These are phyloP conservation scores for Oreochromis tanganicae DNA, from an alignment of 2,113 vertebrate genomes.

Conservation along the genomic window DNA sequence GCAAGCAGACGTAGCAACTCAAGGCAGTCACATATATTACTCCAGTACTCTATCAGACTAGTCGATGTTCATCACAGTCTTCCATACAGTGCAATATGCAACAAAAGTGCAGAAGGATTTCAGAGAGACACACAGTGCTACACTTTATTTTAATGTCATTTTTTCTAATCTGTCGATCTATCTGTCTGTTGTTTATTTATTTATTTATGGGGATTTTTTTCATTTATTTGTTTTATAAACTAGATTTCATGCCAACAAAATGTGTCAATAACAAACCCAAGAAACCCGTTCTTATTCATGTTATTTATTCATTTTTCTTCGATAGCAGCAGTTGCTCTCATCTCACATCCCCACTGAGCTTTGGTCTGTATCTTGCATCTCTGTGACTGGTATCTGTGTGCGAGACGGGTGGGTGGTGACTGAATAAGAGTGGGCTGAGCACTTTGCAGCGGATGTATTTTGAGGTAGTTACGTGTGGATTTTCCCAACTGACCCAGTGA, in stretches of 20 bases:
- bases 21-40: constrained; percentile 37
- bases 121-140: constrained; percentile 32
- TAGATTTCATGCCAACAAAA: constrained; percentile 15
- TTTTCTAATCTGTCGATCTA: background rate
- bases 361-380: background rate
- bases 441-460: background rate
- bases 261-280: background rate
- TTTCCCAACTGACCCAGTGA: constrained; percentile 12
- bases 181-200: background rate
- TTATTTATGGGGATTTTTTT: background rate
- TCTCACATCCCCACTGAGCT: background rate
- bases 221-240: background rate
- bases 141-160: background rate
- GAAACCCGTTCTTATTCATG: background rate
- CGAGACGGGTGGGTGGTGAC: background rate
- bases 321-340: background rate
- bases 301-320: background rate
- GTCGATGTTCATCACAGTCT: constrained; percentile 65
- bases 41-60: constrained; percentile 44
- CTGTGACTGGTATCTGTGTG: background rate
- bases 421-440: background rate
- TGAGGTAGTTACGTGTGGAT: background rate
- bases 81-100: constrained; percentile 74
- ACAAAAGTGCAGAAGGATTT: constrained; percentile 54
- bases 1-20: constrained; percentile 51